Evolutionary conservation across 2,797 vertebrate species (phyloP).

Genomic region (Gila robusta): DNA sequence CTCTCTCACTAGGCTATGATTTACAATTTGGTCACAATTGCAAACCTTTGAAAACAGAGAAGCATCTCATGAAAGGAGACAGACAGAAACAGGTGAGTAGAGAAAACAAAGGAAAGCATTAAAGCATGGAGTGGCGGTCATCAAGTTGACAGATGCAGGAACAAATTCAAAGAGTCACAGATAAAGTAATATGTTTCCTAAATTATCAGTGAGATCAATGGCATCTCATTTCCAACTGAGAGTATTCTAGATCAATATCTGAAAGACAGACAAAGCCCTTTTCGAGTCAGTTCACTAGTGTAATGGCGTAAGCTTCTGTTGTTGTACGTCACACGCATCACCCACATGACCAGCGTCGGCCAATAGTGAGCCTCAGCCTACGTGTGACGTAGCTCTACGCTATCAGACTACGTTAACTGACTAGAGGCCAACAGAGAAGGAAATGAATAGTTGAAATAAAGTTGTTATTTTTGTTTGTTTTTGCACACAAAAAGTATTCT

Average conservation of each 20-base stretch:
- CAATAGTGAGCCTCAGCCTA: no score
- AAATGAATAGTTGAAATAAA: no score
- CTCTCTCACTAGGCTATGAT: conserved; percentile 28
- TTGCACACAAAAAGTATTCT: no score
- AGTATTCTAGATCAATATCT: conserved; percentile 2
- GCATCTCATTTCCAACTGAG: conserved; percentile 23
- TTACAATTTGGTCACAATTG: conserved; percentile 49
- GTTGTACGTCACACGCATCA: no score
- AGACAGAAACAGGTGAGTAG: conserved; percentile 23
- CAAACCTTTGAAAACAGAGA: conserved; percentile 36
- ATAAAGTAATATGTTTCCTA: conserved; percentile 10
- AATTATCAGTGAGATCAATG: conserved; percentile 45
- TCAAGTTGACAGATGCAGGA: conserved; percentile 1
- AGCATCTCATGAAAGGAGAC: conserved; percentile 24
- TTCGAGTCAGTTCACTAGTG: not conserved
- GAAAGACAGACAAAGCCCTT: not conserved
- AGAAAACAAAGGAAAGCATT: conserved; percentile 25
- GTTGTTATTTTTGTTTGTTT: no score
- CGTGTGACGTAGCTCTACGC: no score
- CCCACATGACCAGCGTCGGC: no score
- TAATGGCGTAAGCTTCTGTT: no score
- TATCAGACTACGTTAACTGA: no score
- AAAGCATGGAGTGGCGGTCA: not conserved
- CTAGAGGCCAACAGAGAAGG: no score
- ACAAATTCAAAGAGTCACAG: conserved; percentile 7